phyloP scores from a whole-genome alignment of 2,888 invertebrate genomes.

The Agrotis puta region DNA sequence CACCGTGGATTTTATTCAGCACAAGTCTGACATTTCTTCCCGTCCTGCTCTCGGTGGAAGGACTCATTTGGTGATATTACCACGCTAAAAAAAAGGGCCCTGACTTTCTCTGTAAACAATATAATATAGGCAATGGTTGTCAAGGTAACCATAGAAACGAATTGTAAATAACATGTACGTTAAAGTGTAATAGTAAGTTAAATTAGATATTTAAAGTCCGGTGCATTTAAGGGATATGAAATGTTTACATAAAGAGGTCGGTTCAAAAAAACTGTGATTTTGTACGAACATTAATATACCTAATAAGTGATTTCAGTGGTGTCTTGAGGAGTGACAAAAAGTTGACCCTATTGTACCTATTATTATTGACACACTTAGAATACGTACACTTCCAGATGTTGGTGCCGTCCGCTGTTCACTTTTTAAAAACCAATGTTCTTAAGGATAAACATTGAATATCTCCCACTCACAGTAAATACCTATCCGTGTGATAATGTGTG shows the following conservation, averaged over 20 bases:
- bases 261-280: not conserved
- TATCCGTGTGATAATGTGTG: slow-evolving; percentile 5
- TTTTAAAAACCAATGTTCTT: not conserved
- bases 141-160: slow-evolving; percentile 56
- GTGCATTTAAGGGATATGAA: slow-evolving; percentile 13
- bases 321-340: slow-evolving; percentile 11
- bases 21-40: too few species aligned
- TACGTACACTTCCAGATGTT: too few species aligned
- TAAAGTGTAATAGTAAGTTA: slow-evolving; percentile 13
- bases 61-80: too few species aligned
- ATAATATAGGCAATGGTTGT: not conserved
- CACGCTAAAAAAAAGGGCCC: too few species aligned
- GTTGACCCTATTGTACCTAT: not conserved
- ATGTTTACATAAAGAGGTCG: slow-evolving; percentile 4
- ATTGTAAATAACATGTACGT: slow-evolving; percentile 43
- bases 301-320: not conserved
- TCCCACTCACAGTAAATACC: not conserved
- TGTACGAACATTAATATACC: not conserved
- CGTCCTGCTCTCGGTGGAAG: too few species aligned
- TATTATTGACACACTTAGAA: too few species aligned
- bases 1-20: too few species aligned
- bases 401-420: too few species aligned
- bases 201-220: not conserved
- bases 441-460: not conserved
- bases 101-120: slow-evolving; percentile 26